Evolutionary conservation across 2,113 vertebrate species (phyloP), one percentile per base, ranked within the genome.

Genomic region (Grallaria varia): DNA sequence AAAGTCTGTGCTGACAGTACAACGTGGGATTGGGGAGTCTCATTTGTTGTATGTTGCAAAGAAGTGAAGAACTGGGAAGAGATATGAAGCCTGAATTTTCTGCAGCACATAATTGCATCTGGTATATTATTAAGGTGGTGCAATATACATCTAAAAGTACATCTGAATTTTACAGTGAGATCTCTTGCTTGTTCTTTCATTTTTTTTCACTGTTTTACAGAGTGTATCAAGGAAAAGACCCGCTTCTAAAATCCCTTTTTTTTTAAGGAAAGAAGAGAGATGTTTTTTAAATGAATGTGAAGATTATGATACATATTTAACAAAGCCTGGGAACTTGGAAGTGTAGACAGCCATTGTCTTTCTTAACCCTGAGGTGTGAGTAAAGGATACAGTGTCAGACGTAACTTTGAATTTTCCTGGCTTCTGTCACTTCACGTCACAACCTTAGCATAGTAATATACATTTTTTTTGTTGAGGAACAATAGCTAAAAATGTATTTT

Each of bases 401-500:
- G 91, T 80, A 94, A 88, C 67, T 93, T 93, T 68, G 72, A 86
- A 69, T 90, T 96, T 96, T 87, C 82, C 78, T 95, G 90, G 77
- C 91, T 96, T 96, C 88, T 89, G 94, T 96, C 66, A 8, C 87
- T 93, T 87, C 91, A 60, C 93, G 91, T 97, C 95, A 95, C 84
- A 97, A 93, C 83, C 91, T 94, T 96, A 97, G 62, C 62, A 84
- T 95, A 95, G 93, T 94, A 97, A 97, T 96, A 93, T 94, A 92
- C 82, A 24, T 95, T 96, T 97, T 92, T 96, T 93, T 94, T 94
- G 59, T 84, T 14, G 23, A 90, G 93, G 80, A 97, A 95, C 45
- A 83, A 78, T 93, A 96, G 95, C 95, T 96, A 95, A 97, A 87
- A 97, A 95, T 95, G 71, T 97, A 97, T 98, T 98, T 98, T 97